phyloP scores from a whole-genome alignment of 1,140 invertebrate species.

The Dendroctonus valens region DNA sequence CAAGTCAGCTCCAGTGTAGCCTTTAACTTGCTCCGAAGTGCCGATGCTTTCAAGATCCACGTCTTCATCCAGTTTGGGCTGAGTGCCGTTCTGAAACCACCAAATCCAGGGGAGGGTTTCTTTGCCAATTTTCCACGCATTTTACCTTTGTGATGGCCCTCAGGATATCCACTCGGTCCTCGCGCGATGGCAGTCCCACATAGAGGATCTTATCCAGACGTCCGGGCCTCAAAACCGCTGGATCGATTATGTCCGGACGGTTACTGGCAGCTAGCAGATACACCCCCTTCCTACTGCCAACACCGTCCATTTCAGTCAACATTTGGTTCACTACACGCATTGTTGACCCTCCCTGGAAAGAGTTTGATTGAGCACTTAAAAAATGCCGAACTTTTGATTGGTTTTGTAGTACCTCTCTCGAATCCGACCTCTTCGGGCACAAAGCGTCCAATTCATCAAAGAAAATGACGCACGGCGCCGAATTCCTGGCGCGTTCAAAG shows the following conservation, averaged over 20 bases:
- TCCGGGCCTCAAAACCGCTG: constrained; percentile 91
- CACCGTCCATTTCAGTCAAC: constrained; percentile 98
- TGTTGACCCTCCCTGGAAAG: constrained; percentile 61
- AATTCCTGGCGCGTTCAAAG: constrained; percentile 92
- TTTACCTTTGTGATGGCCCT: constrained; percentile 84
- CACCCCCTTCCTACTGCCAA: constrained; percentile 85
- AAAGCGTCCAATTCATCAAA: constrained; percentile 99
- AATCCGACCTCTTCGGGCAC: constrained; percentile 83
- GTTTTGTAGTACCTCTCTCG: constrained; percentile 58
- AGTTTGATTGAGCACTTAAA: not conserved
- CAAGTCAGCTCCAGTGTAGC: constrained; percentile 91
- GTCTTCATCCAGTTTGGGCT: constrained; percentile 71
- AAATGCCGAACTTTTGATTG: not conserved
- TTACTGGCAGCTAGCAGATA: constrained; percentile 97
- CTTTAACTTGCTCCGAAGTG: constrained; percentile 64
- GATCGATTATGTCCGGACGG: constrained; percentile 95
- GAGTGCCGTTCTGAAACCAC: constrained; percentile 66
- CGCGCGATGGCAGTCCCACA: constrained; percentile 81
- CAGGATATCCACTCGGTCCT: constrained; percentile 86
- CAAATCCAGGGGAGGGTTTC: not conserved
- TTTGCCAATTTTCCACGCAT: not conserved
- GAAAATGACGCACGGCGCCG: constrained; percentile 97
- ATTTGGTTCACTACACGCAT: constrained; percentile 94
- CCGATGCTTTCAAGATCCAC: constrained; percentile 73
- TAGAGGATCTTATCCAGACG: constrained; percentile 92